These are phyloP conservation scores for Fratercula arctica DNA, from an alignment of 2,797 vertebrate species.

Conservation along the genomic window DNA sequence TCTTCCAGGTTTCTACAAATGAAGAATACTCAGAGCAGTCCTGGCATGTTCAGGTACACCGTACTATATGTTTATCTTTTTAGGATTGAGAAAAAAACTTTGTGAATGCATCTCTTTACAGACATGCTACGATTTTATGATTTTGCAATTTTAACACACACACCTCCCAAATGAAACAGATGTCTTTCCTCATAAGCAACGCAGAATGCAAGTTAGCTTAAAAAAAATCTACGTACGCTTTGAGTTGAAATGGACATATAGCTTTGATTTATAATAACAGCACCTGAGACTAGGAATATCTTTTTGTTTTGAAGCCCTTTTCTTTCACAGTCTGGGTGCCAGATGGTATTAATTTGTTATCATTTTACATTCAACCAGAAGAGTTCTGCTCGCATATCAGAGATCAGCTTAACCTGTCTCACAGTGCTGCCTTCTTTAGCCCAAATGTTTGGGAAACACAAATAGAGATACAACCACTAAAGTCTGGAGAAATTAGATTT, in stretches of 20 bases:
- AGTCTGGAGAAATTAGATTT: neutral
- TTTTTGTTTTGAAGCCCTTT: neutral
- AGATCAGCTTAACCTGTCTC: neutral
- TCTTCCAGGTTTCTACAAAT: neutral
- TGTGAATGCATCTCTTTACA: neutral
- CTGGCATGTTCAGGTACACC: neutral
- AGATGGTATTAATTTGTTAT: neutral
- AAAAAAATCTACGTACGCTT: neutral
- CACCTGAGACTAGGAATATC: neutral
- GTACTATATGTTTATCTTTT: neutral
- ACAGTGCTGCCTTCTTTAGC: neutral
- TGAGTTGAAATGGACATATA: neutral
- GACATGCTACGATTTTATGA: neutral
- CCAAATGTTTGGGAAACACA: neutral
- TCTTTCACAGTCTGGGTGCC: neutral
- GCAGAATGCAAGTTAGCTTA: neutral
- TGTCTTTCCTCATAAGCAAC: neutral
- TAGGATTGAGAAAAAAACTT: neutral
- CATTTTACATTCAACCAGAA: neutral
- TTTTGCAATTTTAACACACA: neutral
- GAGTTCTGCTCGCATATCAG: neutral
- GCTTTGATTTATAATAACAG: neutral
- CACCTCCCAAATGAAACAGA: neutral
- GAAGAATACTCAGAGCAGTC: neutral
- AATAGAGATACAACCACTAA: neutral